phyloP scores from a whole-genome alignment of 2,888 invertebrate genomes.

The Subacronicta megacephala region DNA sequence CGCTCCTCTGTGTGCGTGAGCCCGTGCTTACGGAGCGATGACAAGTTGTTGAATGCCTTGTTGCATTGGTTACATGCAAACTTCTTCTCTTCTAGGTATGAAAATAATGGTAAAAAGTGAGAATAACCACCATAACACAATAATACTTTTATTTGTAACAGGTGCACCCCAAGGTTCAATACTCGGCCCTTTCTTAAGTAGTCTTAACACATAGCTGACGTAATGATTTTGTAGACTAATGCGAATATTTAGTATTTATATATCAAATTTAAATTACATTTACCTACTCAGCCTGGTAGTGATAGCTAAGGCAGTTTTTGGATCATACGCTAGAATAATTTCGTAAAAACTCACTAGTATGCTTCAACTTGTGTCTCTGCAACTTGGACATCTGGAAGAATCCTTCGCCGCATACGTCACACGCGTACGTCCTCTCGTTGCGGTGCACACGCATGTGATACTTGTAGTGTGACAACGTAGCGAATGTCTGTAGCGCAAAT shows the following conservation, averaged over 20 bases:
- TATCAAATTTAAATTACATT: neutral
- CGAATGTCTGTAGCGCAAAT: conserved; percentile 89
- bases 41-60: conserved; percentile 90
- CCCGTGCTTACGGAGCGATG: conserved; percentile 90
- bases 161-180: conserved; percentile 2
- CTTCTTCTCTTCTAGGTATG: conserved; percentile 82
- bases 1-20: conserved; percentile 91
- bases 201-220: neutral
- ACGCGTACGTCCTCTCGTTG: conserved; percentile 90
- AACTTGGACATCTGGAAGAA: conserved; percentile 93
- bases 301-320: too few species aligned
- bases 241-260: too few species aligned
- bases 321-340: too few species aligned
- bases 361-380: conserved; percentile 92
- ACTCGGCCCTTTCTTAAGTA: neutral
- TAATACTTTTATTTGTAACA: neutral
- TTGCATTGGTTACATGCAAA: conserved; percentile 90
- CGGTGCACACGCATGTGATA: conserved; percentile 92
- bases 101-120: neutral
- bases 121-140: too few species aligned
- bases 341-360: conserved; percentile 79
- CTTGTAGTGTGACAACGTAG: conserved; percentile 92
- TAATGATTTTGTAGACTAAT: too few species aligned
- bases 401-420: conserved; percentile 91
- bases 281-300: neutral